Conservation (phyloP, 2,797 vertebrate species). For the Sebastes nivosus region DNA sequence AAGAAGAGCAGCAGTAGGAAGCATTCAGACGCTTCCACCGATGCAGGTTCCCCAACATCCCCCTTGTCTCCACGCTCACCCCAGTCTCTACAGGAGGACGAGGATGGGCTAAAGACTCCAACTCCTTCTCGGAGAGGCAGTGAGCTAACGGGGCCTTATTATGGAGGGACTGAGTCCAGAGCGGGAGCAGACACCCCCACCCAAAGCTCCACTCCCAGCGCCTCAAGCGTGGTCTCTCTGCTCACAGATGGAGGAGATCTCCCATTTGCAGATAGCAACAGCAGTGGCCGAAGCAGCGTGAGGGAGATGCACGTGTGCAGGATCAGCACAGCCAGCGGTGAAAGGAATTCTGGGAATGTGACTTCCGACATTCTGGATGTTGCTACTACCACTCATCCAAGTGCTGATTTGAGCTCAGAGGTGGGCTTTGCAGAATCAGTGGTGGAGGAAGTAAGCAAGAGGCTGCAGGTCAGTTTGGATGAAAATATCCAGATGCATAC, state of each 20-base stretch:
- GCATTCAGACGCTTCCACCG: constrained; percentile 46
- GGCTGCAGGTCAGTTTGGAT: constrained; percentile 73
- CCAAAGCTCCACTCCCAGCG: constrained; percentile 51
- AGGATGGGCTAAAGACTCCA: constrained; percentile 49
- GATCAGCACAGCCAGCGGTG: constrained; percentile 19
- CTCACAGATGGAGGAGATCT: constrained; percentile 46
- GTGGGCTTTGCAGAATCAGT: constrained; percentile 60
- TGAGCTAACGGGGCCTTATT: background rate
- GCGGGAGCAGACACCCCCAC: constrained; percentile 4
- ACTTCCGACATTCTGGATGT: constrained; percentile 34
- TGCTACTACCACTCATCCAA: background rate
- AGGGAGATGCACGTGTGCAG: constrained; percentile 63
- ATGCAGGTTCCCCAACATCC: constrained; percentile 15
- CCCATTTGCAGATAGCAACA: constrained; percentile 79
- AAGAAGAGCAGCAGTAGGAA: constrained; percentile 64
- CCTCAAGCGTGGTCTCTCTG: constrained; percentile 54
- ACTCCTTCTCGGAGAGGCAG: constrained; percentile 35
- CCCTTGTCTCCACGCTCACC: constrained; percentile 41
- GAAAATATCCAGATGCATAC: constrained; percentile 39
- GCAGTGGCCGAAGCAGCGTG: constrained; percentile 75
- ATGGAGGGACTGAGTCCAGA: background rate
- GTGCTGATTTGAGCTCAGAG: constrained; percentile 2
- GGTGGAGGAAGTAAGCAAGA: constrained; percentile 75
- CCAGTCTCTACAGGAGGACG: background rate
- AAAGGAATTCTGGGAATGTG: constrained; percentile 49